phyloP scores from a whole-genome alignment of 2,888 invertebrate species.

The Conops quadrifasciatus region DNA sequence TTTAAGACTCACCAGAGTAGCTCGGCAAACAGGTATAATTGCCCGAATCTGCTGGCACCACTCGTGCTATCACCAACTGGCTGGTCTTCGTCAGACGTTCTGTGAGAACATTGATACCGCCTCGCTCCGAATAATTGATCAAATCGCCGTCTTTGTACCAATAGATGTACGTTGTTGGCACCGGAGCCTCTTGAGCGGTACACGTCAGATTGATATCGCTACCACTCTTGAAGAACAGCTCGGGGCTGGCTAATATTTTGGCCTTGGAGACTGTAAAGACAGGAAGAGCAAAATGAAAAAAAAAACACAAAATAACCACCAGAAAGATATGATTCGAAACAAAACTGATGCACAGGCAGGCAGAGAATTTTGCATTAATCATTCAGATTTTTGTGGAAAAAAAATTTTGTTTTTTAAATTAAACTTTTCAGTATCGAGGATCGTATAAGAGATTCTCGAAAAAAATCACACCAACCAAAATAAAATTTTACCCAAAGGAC shows the following conservation, averaged over 20 bases:
- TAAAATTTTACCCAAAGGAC: no score
- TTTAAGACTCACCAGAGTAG: constrained; percentile 70
- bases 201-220: constrained; percentile 89
- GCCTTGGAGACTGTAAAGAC: constrained; percentile 79
- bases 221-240: constrained; percentile 84
- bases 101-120: constrained; percentile 84
- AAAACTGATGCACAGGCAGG: no score
- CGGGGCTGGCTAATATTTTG: constrained; percentile 82
- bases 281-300: neutral
- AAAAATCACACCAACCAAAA: no score
- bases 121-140: constrained; percentile 82
- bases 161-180: constrained; percentile 73
- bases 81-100: constrained; percentile 83
- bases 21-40: constrained; percentile 90
- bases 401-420: no score
- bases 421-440: no score
- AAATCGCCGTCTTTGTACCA: constrained; percentile 83
- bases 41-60: constrained; percentile 81
- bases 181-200: constrained; percentile 75
- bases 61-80: constrained; percentile 81
- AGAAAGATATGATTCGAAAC: no score
- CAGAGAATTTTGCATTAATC: no score
- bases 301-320: no score
- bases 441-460: no score
- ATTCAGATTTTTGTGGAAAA: no score